phyloP scores from a whole-genome alignment of 2,888 invertebrate species.

The Sarcophaga carnaria region DNA sequence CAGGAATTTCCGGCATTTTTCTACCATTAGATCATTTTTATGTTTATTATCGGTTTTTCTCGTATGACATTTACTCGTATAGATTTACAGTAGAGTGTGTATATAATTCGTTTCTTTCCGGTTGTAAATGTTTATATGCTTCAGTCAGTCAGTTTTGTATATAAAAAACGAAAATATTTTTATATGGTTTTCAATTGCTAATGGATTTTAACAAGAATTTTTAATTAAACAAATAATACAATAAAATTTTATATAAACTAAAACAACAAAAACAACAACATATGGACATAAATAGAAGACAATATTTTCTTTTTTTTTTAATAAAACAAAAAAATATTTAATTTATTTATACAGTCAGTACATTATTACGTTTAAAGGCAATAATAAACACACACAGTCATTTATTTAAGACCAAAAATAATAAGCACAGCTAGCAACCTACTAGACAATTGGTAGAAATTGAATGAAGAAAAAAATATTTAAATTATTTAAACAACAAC shows the following conservation, averaged over 20 bases:
- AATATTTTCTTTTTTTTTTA: neutral
- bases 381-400: neutral
- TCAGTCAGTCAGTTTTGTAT: neutral
- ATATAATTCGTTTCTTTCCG: neutral
- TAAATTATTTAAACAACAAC: neutral
- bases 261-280: neutral
- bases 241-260: neutral
- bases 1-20: neutral
- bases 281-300: slow-evolving; percentile 10
- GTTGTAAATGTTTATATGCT: neutral
- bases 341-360: neutral
- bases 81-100: neutral
- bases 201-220: slow-evolving; percentile 33
- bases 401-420: neutral
- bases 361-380: no score
- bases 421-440: slow-evolving; percentile 9
- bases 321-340: neutral
- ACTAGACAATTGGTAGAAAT: neutral
- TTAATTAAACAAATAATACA: slow-evolving; percentile 13
- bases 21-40: neutral
- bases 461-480: neutral
- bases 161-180: neutral
- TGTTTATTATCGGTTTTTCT: neutral
- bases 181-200: slow-evolving; percentile 26
- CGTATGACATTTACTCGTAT: neutral